phyloP scores from a whole-genome alignment of 2,797 vertebrate species.

The Thaleichthys pacificus region DNA sequence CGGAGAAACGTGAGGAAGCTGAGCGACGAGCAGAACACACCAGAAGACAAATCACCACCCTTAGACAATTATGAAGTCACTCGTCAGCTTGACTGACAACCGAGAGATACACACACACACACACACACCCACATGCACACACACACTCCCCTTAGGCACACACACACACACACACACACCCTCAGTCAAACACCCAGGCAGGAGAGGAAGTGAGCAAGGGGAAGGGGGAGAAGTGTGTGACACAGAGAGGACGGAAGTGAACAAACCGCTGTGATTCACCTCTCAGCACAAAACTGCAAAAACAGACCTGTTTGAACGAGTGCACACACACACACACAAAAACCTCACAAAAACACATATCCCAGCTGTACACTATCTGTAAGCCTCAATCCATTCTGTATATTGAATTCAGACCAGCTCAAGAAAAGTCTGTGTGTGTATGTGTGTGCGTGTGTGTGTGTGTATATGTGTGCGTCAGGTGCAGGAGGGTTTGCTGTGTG shows the following conservation, averaged over 20 bases:
- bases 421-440: not conserved
- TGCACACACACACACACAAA: not conserved
- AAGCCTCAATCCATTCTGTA: not conserved
- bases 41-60: too few species aligned
- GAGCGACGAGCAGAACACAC: too few species aligned
- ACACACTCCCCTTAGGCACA: not conserved
- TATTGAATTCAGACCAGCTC: not conserved
- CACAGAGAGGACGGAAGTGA: constrained; percentile 54
- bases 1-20: too few species aligned
- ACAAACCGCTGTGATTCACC: constrained; percentile 60
- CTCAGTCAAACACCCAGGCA: constrained; percentile 25
- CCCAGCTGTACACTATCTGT: not conserved
- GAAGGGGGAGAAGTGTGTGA: constrained; percentile 48
- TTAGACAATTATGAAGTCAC: too few species aligned
- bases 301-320: not conserved
- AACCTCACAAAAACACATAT: not conserved
- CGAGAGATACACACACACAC: constrained; percentile 7
- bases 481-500: too few species aligned
- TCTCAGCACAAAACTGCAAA: constrained; percentile 20
- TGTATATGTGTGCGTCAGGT: too few species aligned
- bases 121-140: constrained; percentile 13
- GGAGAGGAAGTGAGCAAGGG: constrained; percentile 57
- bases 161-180: constrained; percentile 6
- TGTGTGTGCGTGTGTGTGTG: not conserved
- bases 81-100: not conserved